Percentiles rank a stretch among this genome's conserved stretches.
phyloP scores from a whole-genome alignment of 2,113 vertebrate genomes.

The Kryptolebias marmoratus region DNA sequence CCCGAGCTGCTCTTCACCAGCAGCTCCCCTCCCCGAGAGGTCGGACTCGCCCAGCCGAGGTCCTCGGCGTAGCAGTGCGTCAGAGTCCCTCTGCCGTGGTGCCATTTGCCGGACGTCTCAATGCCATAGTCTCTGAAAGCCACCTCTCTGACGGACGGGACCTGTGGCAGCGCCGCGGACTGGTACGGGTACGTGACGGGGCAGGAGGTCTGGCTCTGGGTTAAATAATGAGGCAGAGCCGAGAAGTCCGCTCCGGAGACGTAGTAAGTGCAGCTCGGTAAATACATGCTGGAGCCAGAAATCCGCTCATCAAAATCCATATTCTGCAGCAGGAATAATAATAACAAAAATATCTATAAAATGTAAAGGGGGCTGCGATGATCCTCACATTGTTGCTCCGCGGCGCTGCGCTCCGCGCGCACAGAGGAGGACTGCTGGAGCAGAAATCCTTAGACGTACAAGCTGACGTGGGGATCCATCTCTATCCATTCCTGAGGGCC shows the following conservation, averaged over 20 bases:
- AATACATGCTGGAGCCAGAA: conserved; percentile 97
- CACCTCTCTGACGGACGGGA: conserved; percentile 97
- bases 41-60: conserved; percentile 88
- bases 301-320: conserved; percentile 99
- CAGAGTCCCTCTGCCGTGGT: conserved; percentile 93
- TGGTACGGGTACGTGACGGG: conserved; percentile 97
- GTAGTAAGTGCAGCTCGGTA: conserved; percentile 99
- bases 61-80: conserved; percentile 96
- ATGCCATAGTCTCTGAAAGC: conserved; percentile 99
- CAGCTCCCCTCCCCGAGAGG: conserved; percentile 88
- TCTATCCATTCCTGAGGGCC: conserved; percentile 98
- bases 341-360: not conserved
- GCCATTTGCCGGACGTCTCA: conserved; percentile 96
- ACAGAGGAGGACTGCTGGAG: conserved; percentile 97
- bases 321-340: conserved; percentile 85
- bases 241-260: conserved; percentile 97
- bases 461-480: conserved; percentile 99
- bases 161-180: conserved; percentile 94
- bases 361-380: conserved; percentile 81
- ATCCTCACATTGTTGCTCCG: conserved; percentile 93
- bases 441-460: conserved; percentile 96
- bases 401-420: conserved; percentile 90
- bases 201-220: conserved; percentile 97
- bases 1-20: conserved; percentile 89
- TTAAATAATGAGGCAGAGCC: conserved; percentile 97